Base-by-base conservation (phyloP, 1,140 invertebrate genomes). In the Habropoda laboriosa region DNA sequence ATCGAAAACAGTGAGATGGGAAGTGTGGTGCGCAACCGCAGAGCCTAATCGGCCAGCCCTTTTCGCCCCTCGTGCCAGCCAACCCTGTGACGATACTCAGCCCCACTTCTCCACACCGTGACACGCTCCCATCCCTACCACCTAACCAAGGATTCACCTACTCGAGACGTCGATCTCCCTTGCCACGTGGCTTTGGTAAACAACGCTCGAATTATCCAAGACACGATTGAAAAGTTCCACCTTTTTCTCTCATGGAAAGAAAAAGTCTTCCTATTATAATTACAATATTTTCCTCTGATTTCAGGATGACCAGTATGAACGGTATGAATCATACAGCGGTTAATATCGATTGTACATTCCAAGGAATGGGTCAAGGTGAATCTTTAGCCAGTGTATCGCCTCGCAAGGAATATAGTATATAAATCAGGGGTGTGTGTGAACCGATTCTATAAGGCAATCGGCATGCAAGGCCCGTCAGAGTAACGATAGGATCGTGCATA, bases 181-280 rank as follows among this genome's bases (percentile, higher is more conserved):
- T 64, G 80, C 89, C 90, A 91, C 90, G 90, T 91, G 89, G 79
- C 87, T 71, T 80, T 85, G 76, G 89, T 90, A 90, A 90, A 90
- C 89, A 90, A 86, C 85, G 73, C 18, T 55, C 1, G 30, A 63
- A 79, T 73, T 42, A 53, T 32, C 24, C 18, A 12, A 16, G 6
- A 13, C 27, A 3, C 24, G 8, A 16, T 24, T 10, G 13, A 16
- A 27, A 2, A 30, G 21, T 27, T n/a, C 12, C 5, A 27, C 18
- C 30, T 21, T 5, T 5, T 21, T 3, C 0, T 45, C 0, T 7
- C n/a, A 27, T 12, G 3, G 21, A n/a, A n/a, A 51, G 1, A 53
- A 27, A 18, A 21, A 49, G 18, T 2, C 7, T 27, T 53, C 10
- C 7, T 53, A 1, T n/a, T n/a, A n/a, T n/a, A n/a, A n/a, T n/a